Percentiles rank a stretch among this genome's conserved stretches.
Conservation (phyloP, 2,113 vertebrate species). For the Bos indicus region DNA sequence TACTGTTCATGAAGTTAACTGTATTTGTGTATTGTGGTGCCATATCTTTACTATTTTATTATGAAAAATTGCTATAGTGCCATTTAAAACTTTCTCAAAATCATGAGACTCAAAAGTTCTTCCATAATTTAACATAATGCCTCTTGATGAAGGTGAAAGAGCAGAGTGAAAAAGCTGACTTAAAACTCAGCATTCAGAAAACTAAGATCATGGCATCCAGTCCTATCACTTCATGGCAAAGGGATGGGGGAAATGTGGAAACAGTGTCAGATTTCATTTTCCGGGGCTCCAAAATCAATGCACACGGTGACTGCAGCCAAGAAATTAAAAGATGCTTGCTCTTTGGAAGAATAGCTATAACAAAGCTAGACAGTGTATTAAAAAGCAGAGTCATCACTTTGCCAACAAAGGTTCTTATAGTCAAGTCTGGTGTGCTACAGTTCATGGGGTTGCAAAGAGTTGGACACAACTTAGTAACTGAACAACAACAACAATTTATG, state of each 20-base stretch:
- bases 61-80: background rate
- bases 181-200: background rate
- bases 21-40: background rate
- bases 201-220: background rate
- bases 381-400: background rate
- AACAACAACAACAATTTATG: background rate
- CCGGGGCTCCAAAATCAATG: background rate
- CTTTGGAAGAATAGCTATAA: background rate
- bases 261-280: background rate
- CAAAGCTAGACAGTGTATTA: background rate
- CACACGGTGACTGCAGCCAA: background rate
- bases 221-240: background rate
- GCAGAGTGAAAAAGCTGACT: background rate
- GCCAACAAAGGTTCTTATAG: background rate
- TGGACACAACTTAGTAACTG: background rate
- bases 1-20: background rate
- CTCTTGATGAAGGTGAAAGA: background rate
- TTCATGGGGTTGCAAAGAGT: background rate
- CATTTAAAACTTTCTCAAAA: conserved; percentile 3
- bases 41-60: background rate
- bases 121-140: background rate
- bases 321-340: background rate
- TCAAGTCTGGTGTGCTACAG: background rate
- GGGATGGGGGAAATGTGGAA: background rate
- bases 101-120: background rate